A percentile compares a stretch with the other conserved stretches of the same genome.
These are phyloP conservation scores for Anser cygnoides DNA, from an alignment of 2,113 vertebrate genomes.

Conservation along the genomic window DNA sequence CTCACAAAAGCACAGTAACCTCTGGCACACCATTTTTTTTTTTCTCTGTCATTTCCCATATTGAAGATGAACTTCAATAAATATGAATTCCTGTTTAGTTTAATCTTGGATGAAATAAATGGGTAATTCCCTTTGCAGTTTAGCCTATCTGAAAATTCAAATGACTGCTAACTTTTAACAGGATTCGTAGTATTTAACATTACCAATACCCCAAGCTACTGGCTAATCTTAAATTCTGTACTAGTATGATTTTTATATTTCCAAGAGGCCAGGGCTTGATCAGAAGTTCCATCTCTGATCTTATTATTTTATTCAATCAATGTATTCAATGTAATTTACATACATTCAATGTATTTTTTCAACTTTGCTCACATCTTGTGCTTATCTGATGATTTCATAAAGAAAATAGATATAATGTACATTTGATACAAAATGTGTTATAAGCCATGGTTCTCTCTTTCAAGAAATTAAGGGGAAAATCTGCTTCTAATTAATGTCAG, in stretches of 20 bases:
- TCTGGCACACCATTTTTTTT: background rate
- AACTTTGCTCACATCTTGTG: background rate
- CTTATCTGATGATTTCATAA: constrained; percentile 45
- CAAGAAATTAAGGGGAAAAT: background rate
- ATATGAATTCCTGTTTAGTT: background rate
- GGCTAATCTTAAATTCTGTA: background rate
- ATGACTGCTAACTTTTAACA: background rate
- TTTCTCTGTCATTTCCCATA: background rate
- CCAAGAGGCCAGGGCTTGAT: background rate
- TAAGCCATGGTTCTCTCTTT: background rate
- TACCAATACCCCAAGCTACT: background rate
- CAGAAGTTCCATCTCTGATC: background rate
- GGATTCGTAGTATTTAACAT: background rate
- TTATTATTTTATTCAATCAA: constrained; percentile 12
- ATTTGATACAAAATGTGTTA: constrained; percentile 9
- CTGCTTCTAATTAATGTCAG: constrained; percentile 29
- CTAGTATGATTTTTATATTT: background rate
- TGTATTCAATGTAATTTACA: background rate
- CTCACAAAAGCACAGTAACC: background rate
- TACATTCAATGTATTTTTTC: background rate
- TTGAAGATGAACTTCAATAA: background rate
- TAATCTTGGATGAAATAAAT: background rate
- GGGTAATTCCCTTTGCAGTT: background rate
- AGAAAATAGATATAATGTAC: constrained; percentile 24
- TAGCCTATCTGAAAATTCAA: background rate